phyloP scores from a whole-genome alignment of 2,888 invertebrate genomes.

The Drosophila mayaguana region DNA sequence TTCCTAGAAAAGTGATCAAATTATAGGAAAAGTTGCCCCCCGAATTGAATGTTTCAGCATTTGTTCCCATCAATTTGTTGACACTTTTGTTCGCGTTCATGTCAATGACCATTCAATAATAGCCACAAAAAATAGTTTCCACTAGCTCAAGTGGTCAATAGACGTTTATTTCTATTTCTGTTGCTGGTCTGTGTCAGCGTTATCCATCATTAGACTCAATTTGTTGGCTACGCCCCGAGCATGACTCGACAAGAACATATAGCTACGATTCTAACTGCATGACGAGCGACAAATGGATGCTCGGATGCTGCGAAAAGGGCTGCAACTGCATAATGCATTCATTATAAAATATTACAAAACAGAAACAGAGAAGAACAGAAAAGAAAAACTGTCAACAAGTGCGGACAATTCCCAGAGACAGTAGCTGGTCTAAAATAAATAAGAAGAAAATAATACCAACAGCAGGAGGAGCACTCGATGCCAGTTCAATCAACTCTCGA shows the following conservation, averaged over 20 bases:
- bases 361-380: conserved; percentile 38
- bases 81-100: conserved; percentile 52
- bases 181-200: conserved; percentile 39
- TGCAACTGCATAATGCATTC: conserved; percentile 67
- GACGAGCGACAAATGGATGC: conserved; percentile 46
- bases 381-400: conserved; percentile 72
- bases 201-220: conserved; percentile 78
- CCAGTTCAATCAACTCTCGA: conserved; percentile 59
- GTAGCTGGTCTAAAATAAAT: conserved; percentile 51
- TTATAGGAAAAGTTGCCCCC: not conserved
- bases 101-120: conserved; percentile 70
- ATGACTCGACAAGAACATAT: conserved; percentile 61
- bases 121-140: conserved; percentile 63
- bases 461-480: conserved; percentile 21
- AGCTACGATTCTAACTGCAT: conserved; percentile 58
- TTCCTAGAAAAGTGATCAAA: not conserved
- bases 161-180: conserved; percentile 10
- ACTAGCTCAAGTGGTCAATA: conserved; percentile 58
- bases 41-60: conserved; percentile 19
- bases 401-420: conserved; percentile 32
- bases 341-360: conserved; percentile 75
- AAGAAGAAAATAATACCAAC: conserved; percentile 14
- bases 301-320: conserved; percentile 6
- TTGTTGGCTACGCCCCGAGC: conserved; percentile 71
- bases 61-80: conserved; percentile 63